A percentile compares a stretch with the other conserved stretches of the same genome.
These are phyloP conservation scores for Cheiracanthium punctorium DNA, from an alignment of 2,888 invertebrate genomes.

Conservation along the genomic window DNA sequence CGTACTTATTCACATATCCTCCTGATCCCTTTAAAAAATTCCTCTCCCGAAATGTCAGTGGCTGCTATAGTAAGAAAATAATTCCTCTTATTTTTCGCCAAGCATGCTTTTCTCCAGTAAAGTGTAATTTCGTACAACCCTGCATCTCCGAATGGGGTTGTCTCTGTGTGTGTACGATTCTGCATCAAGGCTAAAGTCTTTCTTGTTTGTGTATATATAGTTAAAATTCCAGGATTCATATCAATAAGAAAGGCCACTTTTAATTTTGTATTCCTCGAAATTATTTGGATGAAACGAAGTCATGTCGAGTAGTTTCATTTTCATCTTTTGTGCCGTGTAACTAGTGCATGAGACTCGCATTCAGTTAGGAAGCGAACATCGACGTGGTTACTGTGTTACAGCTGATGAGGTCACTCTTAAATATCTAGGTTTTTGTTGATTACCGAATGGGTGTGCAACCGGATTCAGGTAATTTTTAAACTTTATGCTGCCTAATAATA, in stretches of 20 bases:
- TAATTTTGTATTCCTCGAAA: no score
- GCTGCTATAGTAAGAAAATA: no score
- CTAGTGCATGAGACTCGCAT: neutral
- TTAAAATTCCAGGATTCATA: no score
- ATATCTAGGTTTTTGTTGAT: constrained; percentile 1
- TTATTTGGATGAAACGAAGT: no score
- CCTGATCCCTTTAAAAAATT: no score
- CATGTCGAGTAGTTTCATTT: neutral
- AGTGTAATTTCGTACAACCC: neutral
- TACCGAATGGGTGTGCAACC: constrained; percentile 57
- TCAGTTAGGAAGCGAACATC: neutral
- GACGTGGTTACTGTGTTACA: constrained; percentile 27
- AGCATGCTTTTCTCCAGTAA: neutral
- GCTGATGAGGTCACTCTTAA: constrained; percentile 40
- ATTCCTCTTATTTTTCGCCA: neutral
- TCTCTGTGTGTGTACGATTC: neutral
- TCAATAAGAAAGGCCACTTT: no score
- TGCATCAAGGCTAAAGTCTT: no score
- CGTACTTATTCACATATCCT: no score
- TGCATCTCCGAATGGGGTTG: neutral
- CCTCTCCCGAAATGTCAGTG: no score
- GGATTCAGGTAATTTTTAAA: constrained; percentile 45
- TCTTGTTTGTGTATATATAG: no score
- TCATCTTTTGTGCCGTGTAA: constrained; percentile 18
- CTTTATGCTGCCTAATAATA: neutral